Conservation (phyloP, 2,888 invertebrate genomes). For the Chalcis sispes region DNA sequence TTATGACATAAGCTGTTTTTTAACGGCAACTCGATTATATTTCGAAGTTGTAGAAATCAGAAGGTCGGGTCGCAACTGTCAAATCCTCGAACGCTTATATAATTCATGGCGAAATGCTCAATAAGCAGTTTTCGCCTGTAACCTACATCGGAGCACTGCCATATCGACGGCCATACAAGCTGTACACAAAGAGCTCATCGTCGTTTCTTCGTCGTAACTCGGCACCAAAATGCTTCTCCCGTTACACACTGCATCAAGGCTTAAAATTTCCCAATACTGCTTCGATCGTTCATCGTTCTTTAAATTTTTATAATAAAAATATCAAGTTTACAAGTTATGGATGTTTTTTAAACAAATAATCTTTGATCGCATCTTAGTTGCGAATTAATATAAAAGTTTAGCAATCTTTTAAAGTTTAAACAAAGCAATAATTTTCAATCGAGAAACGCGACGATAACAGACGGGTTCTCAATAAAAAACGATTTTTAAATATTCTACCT, state of each 20-base stretch:
- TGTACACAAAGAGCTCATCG: too few relatives aligned
- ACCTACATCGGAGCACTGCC: conserved; percentile 56
- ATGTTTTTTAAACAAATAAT: too few relatives aligned
- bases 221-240: not conserved
- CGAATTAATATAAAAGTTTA: too few relatives aligned
- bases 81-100: conserved; percentile 48
- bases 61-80: conserved; percentile 8
- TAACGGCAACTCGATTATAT: not conserved
- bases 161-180: conserved; percentile 33
- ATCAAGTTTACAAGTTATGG: too few relatives aligned
- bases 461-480: too few relatives aligned
- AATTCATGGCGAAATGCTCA: conserved; percentile 59
- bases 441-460: too few relatives aligned
- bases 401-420: too few relatives aligned
- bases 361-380: too few relatives aligned
- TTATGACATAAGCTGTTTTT: not conserved
- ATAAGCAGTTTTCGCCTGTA: conserved; percentile 59
- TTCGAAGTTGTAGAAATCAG: conserved; percentile 23
- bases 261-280: not conserved
- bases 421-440: too few relatives aligned
- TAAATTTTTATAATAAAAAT: too few relatives aligned
- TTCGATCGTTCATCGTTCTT: not conserved
- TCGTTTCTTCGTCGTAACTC: not conserved
- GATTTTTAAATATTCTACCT: too few relatives aligned
- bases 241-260: not conserved